A percentile compares a stretch with the other conserved stretches of the same genome.
These are phyloP conservation scores for Cercopithecus mona DNA, from an alignment of 2,113 vertebrate genomes.

Conservation along the genomic window DNA sequence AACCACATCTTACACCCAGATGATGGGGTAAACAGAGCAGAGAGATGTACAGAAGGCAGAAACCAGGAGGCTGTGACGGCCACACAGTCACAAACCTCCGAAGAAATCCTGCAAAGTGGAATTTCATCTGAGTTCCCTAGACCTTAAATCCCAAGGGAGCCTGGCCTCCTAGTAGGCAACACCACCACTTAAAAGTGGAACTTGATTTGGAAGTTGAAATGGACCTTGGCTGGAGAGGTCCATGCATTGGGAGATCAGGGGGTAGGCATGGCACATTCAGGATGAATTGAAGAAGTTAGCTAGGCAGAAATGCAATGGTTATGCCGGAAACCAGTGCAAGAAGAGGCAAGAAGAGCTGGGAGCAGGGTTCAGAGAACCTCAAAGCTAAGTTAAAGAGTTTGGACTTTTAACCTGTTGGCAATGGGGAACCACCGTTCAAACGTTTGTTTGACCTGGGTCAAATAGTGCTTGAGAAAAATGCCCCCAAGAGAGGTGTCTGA, in stretches of 20 bases:
- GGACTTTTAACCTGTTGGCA: constrained; percentile 45
- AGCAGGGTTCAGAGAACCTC: background rate
- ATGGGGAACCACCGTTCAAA: background rate
- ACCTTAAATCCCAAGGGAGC: background rate
- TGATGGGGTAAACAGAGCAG: background rate
- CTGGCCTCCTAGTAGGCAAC: accelerated
- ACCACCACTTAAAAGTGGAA: background rate
- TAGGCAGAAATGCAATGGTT: background rate
- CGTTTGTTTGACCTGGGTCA: background rate
- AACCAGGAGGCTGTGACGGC: background rate
- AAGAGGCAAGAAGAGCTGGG: accelerated
- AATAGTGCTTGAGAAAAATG: background rate
- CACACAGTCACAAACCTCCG: accelerated
- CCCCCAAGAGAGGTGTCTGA: background rate
- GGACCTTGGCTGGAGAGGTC: background rate
- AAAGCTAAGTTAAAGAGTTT: constrained; percentile 38
- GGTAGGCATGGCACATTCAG: background rate
- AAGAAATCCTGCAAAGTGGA: background rate
- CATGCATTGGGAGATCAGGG: background rate
- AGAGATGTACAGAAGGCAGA: background rate
- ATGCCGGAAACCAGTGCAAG: accelerated
- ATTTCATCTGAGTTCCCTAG: background rate
- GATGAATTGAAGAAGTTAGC: background rate
- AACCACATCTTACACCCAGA: background rate
- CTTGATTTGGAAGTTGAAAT: background rate